Evolutionary conservation across 2,888 invertebrate genomes (phyloP).

Genomic region (Geophilus truncorum): DNA sequence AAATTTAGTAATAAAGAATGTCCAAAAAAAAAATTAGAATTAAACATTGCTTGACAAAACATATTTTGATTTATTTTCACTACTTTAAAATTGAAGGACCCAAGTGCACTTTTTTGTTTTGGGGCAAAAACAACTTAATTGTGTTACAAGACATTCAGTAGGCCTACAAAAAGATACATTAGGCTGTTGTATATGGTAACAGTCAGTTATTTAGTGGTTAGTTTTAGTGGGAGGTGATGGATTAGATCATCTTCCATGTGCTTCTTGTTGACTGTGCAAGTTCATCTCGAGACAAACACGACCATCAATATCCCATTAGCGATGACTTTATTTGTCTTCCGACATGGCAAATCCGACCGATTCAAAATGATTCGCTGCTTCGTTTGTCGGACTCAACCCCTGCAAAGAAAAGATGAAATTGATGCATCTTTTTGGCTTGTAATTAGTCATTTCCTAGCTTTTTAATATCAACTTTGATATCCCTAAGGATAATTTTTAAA

Average conservation of each 20-base stretch:
- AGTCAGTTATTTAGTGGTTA: not conserved
- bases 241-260: not conserved
- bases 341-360: not conserved
- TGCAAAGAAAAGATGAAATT: not conserved
- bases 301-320: constrained; percentile 11
- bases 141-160: too few relatives aligned
- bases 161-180: too few relatives aligned
- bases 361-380: not conserved
- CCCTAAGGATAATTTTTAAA: not conserved
- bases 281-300: constrained; percentile 1
- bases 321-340: not conserved
- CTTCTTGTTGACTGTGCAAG: constrained; percentile 3
- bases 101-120: too few relatives aligned
- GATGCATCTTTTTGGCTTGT: not conserved
- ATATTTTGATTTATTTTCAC: too few relatives aligned
- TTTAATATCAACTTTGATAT: not conserved
- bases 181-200: not conserved
- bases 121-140: too few relatives aligned
- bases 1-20: too few relatives aligned
- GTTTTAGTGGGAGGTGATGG: not conserved
- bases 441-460: not conserved
- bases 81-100: too few relatives aligned
- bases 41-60: too few relatives aligned
- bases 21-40: too few relatives aligned
- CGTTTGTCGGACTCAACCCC: not conserved